Conservation (phyloP, 53 echinoderm and acorn worm genomes). For the Paracentrotus lividus region DNA sequence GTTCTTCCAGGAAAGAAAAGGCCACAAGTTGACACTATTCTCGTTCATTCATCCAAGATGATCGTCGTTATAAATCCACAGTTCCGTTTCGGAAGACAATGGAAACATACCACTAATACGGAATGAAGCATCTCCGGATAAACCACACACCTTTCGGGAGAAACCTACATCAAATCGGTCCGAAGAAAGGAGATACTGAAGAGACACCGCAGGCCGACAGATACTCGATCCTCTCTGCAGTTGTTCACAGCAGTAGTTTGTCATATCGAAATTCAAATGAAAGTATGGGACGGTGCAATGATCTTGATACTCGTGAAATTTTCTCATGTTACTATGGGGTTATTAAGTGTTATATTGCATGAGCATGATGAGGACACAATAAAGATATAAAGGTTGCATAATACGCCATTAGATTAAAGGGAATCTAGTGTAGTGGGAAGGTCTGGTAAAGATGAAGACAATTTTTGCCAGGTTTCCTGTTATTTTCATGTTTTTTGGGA, state of each 20-base stretch:
- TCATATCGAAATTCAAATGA: neutral
- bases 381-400: too few species aligned
- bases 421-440: too few species aligned
- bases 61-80: neutral
- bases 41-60: too few species aligned
- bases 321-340: too few species aligned
- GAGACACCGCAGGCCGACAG: neutral
- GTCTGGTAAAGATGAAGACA: too few species aligned
- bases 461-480: too few species aligned
- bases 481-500: too few species aligned
- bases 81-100: neutral
- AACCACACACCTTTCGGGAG: neutral
- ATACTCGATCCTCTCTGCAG: neutral
- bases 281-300: neutral
- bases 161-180: neutral
- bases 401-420: too few species aligned
- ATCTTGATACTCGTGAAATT: neutral
- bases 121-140: neutral
- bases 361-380: too few species aligned
- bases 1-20: too few species aligned
- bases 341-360: too few species aligned
- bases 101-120: neutral
- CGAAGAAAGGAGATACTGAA: neutral
- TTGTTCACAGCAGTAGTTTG: neutral
- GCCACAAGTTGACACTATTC: too few species aligned